Conservation (phyloP, 2,797 vertebrate genomes). For the Furcifer pardalis region DNA sequence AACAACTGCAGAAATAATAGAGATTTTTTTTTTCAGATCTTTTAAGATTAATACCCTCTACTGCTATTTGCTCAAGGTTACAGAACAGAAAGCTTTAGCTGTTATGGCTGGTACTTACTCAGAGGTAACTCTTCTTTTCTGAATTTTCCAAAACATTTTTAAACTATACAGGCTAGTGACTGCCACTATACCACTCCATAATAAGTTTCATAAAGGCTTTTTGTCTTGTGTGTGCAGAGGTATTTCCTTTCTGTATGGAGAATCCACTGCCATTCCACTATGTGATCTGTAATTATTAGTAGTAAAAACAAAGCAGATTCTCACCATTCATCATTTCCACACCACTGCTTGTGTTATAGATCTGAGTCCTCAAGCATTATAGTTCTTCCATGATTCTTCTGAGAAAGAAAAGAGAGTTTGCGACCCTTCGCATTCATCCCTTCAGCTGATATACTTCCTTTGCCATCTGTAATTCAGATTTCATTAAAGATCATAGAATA, state of each 20-base stretch:
- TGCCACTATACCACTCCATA: background rate
- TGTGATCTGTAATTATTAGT: background rate
- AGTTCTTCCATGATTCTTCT: background rate
- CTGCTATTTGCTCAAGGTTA: background rate
- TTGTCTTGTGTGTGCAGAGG: background rate
- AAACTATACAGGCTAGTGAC: background rate
- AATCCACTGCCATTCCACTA: background rate
- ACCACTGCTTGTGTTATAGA: background rate
- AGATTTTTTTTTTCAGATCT: background rate
- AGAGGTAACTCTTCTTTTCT: too few species aligned
- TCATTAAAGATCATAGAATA: background rate
- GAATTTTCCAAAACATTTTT: background rate
- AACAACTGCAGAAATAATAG: background rate
- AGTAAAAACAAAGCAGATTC: background rate
- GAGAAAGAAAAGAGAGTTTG: background rate
- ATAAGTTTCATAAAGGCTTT: background rate
- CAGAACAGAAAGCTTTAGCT: background rate
- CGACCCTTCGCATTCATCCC: background rate
- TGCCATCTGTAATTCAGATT: conserved; percentile 18
- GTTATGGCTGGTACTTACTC: background rate
- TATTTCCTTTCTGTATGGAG: background rate
- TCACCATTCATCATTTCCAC: background rate
- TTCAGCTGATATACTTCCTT: conserved; percentile 19
- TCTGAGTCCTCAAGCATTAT: background rate
- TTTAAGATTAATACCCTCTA: background rate